phyloP scores from a whole-genome alignment of 2,888 invertebrate species.

The Rhimphoctona megacephalus region DNA sequence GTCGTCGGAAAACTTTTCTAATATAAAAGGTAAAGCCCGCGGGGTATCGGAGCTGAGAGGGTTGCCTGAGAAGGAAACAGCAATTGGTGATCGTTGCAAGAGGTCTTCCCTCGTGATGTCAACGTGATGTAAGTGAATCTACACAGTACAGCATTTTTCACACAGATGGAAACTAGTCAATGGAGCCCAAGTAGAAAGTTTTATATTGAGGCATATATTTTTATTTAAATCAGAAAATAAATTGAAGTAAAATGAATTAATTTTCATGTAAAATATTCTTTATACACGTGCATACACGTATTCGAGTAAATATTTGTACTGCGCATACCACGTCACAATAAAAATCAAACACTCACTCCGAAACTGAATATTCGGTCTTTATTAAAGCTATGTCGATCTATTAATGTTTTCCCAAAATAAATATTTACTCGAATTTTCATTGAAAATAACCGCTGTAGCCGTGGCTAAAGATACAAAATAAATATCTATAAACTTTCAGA shows the following conservation, averaged over 20 bases:
- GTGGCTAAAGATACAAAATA: no score
- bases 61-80: conserved; percentile 41
- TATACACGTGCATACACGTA: no score
- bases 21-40: conserved; percentile 57
- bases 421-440: not conserved
- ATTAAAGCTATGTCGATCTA: not conserved
- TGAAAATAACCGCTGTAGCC: not conserved
- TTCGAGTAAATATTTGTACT: not conserved
- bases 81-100: conserved; percentile 53
- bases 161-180: conserved; percentile 6
- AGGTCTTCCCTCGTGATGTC: conserved; percentile 51
- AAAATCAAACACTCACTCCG: not conserved
- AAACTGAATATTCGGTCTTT: not conserved
- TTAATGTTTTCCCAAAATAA: not conserved
- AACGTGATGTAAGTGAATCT: conserved; percentile 58
- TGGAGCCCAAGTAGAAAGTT: not conserved
- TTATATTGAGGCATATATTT: not conserved
- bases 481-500: no score
- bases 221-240: not conserved
- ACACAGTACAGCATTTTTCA: conserved; percentile 31
- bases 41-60: conserved; percentile 13
- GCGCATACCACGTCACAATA: not conserved
- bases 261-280: not conserved
- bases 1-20: conserved; percentile 65
- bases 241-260: not conserved